These are phyloP conservation scores for Thunnus thynnus DNA, from an alignment of 2,113 vertebrate species.

Conservation along the genomic window DNA sequence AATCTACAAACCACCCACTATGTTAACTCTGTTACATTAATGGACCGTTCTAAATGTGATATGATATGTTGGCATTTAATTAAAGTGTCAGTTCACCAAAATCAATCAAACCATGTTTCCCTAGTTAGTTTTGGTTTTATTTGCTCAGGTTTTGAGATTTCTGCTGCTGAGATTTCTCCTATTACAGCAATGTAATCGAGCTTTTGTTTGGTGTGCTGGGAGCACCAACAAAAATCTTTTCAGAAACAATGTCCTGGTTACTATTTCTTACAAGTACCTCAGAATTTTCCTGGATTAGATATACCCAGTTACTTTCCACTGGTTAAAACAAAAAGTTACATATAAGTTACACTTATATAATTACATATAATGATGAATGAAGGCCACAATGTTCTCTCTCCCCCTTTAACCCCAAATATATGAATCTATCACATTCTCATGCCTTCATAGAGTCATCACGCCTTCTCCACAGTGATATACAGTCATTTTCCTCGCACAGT, in stretches of 20 bases:
- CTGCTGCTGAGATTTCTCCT: accelerated
- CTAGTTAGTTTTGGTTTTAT: neutral
- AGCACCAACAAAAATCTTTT: no score
- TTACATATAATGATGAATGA: neutral
- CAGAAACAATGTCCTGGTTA: no score
- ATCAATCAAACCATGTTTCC: neutral
- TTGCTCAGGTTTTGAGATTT: neutral
- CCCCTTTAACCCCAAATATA: neutral
- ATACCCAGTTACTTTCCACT: neutral
- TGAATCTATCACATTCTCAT: neutral
- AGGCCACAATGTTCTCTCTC: neutral
- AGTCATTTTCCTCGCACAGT: neutral
- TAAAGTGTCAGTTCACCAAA: neutral
- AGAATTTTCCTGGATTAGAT: neutral
- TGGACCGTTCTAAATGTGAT: neutral
- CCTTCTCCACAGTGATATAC: neutral
- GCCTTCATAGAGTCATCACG: neutral
- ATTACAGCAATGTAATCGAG: no score
- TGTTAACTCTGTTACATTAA: neutral
- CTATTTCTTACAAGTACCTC: neutral
- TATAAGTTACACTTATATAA: neutral
- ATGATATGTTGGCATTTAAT: neutral
- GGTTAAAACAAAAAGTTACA: neutral
- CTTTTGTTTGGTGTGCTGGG: no score
- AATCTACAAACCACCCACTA: neutral